Evolutionary conservation across 30 jellyfish, hydroid and myxozoan species (phyloP).

Genomic region (Pseudorhiza aurosa): DNA sequence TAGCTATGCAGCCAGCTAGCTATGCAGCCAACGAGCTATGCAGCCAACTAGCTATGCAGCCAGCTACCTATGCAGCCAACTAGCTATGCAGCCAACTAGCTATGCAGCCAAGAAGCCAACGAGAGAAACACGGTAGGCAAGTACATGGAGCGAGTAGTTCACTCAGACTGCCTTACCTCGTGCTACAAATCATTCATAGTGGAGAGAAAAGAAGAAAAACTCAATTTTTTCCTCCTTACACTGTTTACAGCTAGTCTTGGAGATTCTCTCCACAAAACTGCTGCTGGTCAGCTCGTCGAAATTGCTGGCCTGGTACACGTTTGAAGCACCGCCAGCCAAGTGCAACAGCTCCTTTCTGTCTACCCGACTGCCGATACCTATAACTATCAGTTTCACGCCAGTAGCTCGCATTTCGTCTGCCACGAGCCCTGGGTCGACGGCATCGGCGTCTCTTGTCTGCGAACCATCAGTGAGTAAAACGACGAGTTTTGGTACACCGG

Average conservation of each 20-base stretch:
- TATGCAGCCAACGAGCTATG: too few species aligned
- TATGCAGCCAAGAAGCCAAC: too few species aligned
- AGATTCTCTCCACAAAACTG: conserved; percentile 25
- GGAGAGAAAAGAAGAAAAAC: too few species aligned
- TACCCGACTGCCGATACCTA: conserved; percentile 64
- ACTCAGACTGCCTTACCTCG: too few species aligned
- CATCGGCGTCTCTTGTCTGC: conserved; percentile 71
- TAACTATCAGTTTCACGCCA: conserved; percentile 52
- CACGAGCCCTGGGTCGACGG: conserved; percentile 69
- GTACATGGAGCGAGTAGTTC: too few species aligned
- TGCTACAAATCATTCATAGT: too few species aligned
- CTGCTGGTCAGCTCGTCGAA: conserved; percentile 59
- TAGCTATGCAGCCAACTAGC: too few species aligned
- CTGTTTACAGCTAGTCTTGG: conserved; percentile 54
- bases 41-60: too few species aligned
- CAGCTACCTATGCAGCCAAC: too few species aligned
- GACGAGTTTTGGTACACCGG: conserved; percentile 65
- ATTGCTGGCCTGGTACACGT: conserved; percentile 43
- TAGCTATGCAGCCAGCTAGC: too few species aligned
- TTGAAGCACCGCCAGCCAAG: conserved; percentile 62
- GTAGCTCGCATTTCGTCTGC: conserved; percentile 58
- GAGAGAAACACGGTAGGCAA: too few species aligned
- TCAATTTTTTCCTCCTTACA: conserved; percentile 48
- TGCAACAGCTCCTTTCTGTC: conserved; percentile 36
- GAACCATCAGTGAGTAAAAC: conserved; percentile 80